Conservation (phyloP, 2,888 invertebrate genomes). For the Cantharis rustica region DNA sequence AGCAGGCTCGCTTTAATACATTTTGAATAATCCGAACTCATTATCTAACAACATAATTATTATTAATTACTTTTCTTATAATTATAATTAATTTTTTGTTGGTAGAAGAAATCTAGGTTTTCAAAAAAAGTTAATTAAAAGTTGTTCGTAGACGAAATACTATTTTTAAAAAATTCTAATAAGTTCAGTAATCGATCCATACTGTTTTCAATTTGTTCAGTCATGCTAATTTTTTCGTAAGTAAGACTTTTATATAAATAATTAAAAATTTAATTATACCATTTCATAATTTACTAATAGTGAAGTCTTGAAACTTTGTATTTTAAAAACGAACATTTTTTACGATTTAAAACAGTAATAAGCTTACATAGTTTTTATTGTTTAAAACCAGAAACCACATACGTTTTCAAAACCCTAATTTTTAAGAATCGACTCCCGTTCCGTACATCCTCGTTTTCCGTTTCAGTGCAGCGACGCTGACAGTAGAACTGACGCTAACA, state of each 20-base stretch:
- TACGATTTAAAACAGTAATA: too few relatives aligned
- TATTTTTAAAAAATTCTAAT: background rate
- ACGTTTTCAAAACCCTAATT: too few relatives aligned
- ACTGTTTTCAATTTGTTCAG: background rate
- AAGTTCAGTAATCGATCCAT: background rate
- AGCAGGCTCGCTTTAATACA: background rate
- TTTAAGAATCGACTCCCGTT: too few relatives aligned
- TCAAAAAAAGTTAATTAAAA: background rate
- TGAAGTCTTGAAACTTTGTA: too few relatives aligned
- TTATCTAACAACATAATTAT: background rate
- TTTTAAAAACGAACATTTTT: too few relatives aligned
- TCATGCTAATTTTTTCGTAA: background rate
- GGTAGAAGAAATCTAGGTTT: background rate
- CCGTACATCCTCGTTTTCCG: too few relatives aligned
- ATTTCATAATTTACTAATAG: background rate
- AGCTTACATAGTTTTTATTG: too few relatives aligned
- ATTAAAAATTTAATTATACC: background rate
- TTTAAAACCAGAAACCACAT: too few relatives aligned
- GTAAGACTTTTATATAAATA: background rate
- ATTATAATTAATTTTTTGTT: background rate
- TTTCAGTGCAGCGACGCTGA: background rate
- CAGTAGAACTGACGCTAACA: background rate
- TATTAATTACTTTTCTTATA: background rate
- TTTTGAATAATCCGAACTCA: background rate
- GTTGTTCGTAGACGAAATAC: background rate